These are phyloP conservation scores for Corythoichthys intestinalis DNA, from an alignment of 2,113 vertebrate genomes.

Conservation along the genomic window DNA sequence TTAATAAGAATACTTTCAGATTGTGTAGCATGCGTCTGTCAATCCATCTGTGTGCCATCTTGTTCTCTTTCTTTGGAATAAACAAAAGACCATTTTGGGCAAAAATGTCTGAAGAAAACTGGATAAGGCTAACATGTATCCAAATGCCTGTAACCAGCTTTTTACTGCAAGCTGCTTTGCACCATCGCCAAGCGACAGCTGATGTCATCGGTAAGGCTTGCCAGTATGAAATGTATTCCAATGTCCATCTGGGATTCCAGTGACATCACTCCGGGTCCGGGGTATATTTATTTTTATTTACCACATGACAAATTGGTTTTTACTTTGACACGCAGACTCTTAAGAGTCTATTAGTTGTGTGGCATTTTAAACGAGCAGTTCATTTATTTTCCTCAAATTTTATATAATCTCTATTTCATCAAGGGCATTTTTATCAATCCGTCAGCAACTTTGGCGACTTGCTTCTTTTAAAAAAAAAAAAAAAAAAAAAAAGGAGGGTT, in stretches of 20 bases:
- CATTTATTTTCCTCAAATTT: neutral
- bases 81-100: conserved; percentile 19
- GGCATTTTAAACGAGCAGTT: neutral
- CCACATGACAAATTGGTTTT: conserved; percentile 11
- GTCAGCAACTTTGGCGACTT: neutral
- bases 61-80: conserved; percentile 26
- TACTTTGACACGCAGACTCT: neutral
- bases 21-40: conserved; percentile 27
- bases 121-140: conserved; percentile 43
- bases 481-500: neutral
- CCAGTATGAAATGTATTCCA: conserved; percentile 24
- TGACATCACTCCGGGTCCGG: conserved; percentile 16
- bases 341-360: neutral
- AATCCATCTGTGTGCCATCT: conserved; percentile 30
- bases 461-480: neutral
- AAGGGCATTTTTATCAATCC: neutral
- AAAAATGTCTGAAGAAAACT: conserved; percentile 39
- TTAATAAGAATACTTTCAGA: conserved; percentile 12
- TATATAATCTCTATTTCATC: neutral
- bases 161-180: conserved; percentile 32
- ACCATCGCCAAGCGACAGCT: conserved; percentile 30
- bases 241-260: conserved; percentile 25
- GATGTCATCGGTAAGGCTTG: conserved; percentile 25
- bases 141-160: conserved; percentile 37
- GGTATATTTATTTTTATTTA: conserved; percentile 13